phyloP scores from a whole-genome alignment of 2,797 vertebrate species.

The Acestrorhynchus altus region DNA sequence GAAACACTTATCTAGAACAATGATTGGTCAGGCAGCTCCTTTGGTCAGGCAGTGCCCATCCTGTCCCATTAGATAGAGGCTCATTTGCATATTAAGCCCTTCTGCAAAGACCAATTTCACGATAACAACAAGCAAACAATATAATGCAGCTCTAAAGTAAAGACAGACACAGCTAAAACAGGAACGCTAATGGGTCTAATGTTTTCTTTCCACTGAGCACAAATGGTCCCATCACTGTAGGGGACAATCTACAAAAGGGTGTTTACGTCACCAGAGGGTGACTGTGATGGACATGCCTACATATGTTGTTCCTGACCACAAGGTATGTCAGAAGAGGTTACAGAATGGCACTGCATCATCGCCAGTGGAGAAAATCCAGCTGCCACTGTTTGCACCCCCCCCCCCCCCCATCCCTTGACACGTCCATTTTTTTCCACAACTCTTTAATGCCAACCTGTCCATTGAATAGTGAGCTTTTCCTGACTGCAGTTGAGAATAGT shows the following conservation, averaged over 20 bases:
- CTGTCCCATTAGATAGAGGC: no score
- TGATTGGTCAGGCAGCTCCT: no score
- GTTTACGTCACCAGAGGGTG: constrained; percentile 29
- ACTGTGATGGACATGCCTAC: constrained; percentile 13
- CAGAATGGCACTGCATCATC: constrained; percentile 50
- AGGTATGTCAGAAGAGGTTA: constrained; percentile 44
- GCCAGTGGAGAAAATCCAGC: constrained; percentile 27
- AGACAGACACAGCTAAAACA: not conserved
- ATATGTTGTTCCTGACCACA: constrained; percentile 42
- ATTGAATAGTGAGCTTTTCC: constrained; percentile 26
- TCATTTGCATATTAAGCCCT: no score
- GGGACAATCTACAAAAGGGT: constrained; percentile 20
- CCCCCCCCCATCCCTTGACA: constrained; percentile 31
- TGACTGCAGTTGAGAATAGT: constrained; percentile 30
- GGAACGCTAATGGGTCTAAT: not conserved
- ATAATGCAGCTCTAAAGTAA: not conserved
- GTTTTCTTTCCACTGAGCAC: not conserved
- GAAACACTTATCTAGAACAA: no score
- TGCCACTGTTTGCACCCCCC: constrained; percentile 34
- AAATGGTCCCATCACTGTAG: not conserved
- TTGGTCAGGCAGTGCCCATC: no score
- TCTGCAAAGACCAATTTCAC: no score
- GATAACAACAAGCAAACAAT: no score
- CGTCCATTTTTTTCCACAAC: constrained; percentile 36
- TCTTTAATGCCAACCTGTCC: constrained; percentile 37